Percentiles rank a stretch among this genome's conserved stretches.
phyloP scores from a whole-genome alignment of 2,797 vertebrate genomes.

The Chaenodraco wilsoni region DNA sequence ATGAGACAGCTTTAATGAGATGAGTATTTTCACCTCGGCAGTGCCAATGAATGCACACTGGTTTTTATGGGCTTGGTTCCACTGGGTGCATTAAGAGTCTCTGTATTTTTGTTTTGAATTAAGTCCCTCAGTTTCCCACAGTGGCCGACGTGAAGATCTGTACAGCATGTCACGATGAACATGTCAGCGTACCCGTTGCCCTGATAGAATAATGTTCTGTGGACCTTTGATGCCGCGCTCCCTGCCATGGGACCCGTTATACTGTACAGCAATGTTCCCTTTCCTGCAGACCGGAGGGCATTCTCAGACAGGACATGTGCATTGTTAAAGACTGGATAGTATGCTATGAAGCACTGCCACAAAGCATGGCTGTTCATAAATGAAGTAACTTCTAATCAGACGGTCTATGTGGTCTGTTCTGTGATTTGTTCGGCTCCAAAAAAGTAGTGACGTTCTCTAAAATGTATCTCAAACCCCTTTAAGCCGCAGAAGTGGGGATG shows the following conservation, averaged over 20 bases:
- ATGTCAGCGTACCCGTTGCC: slow-evolving; percentile 44
- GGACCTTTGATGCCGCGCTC: slow-evolving; percentile 40
- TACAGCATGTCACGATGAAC: slow-evolving; percentile 58
- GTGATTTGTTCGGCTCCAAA: slow-evolving; percentile 14
- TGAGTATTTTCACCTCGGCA: slow-evolving; percentile 53
- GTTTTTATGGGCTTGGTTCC: slow-evolving; percentile 61
- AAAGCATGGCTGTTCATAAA: not conserved
- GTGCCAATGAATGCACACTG: slow-evolving; percentile 51
- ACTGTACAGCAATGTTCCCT: slow-evolving; percentile 4
- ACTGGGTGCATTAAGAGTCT: slow-evolving; percentile 48
- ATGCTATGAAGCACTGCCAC: not conserved
- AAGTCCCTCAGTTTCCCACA: slow-evolving; percentile 23
- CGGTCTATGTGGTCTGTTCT: not conserved
- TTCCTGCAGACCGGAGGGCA: slow-evolving; percentile 25
- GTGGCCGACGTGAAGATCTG: slow-evolving; percentile 28
- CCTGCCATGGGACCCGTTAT: slow-evolving; percentile 31
- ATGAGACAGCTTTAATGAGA: slow-evolving; percentile 55
- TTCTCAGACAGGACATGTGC: slow-evolving; percentile 32
- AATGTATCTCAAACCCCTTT: slow-evolving; percentile 15
- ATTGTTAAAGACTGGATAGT: not conserved
- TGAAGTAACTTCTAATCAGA: slow-evolving; percentile 1
- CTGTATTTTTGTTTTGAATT: slow-evolving; percentile 29
- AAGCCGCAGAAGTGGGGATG: slow-evolving; percentile 1
- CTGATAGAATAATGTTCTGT: slow-evolving; percentile 33
- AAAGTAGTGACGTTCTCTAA: slow-evolving; percentile 5